Conservation (phyloP, 2,888 invertebrate genomes). For the Laspeyria flexula region DNA sequence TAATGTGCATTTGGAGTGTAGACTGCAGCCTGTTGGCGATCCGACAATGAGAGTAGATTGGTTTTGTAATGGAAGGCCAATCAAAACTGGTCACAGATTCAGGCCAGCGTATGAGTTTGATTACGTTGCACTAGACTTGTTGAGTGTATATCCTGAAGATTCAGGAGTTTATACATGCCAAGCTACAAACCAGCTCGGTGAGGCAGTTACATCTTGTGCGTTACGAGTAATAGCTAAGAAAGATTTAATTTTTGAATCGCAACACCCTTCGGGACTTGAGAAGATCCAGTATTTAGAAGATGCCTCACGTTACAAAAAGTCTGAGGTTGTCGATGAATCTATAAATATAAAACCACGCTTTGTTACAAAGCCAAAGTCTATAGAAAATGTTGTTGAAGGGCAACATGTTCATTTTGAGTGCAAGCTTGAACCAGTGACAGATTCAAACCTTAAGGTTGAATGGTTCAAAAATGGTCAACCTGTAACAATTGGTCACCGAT, state of each 20-base stretch:
- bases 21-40: slow-evolving; percentile 96
- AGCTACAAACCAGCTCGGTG: slow-evolving; percentile 97
- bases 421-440: slow-evolving; percentile 98
- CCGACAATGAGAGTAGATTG: slow-evolving; percentile 97
- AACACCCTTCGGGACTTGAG: slow-evolving; percentile 96
- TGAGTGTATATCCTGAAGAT: slow-evolving; percentile 98
- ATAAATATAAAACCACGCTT: slow-evolving; percentile 94
- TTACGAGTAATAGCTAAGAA: slow-evolving; percentile 95
- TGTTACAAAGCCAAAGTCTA: slow-evolving; percentile 94
- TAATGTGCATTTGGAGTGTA: slow-evolving; percentile 96
- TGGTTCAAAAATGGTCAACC: slow-evolving; percentile 98
- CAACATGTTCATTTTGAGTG: slow-evolving; percentile 99
- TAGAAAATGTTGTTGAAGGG: slow-evolving; percentile 94
- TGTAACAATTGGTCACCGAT: slow-evolving; percentile 96
- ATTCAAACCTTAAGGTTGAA: slow-evolving; percentile 97
- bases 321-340: slow-evolving; percentile 92
- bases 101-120: slow-evolving; percentile 98
- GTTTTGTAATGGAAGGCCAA: slow-evolving; percentile 97
- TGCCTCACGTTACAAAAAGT: slow-evolving; percentile 92
- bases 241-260: slow-evolving; percentile 94
- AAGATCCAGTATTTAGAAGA: slow-evolving; percentile 97
- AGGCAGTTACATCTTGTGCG: slow-evolving; percentile 97
- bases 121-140: slow-evolving; percentile 97
- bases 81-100: slow-evolving; percentile 97
- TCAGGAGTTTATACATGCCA: slow-evolving; percentile 98